Conservation (phyloP, 1,140 invertebrate genomes). For the Hyphantria cunea region DNA sequence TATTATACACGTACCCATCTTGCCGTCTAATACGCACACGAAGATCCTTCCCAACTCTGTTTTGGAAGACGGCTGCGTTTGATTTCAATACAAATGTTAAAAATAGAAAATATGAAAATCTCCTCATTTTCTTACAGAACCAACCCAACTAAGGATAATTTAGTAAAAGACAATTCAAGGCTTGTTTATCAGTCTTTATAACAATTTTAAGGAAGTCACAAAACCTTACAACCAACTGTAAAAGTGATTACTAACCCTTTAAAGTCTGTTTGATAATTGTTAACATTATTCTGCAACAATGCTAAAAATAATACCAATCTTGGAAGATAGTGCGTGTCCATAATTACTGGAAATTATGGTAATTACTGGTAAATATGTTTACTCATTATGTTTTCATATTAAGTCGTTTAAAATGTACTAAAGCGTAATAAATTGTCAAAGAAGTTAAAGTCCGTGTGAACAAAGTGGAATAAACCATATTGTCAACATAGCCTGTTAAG, state of each 20-base stretch:
- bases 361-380: too few relatives aligned
- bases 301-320: too few relatives aligned
- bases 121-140: conserved; percentile 37
- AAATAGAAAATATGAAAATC: conserved; percentile 29
- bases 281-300: too few relatives aligned
- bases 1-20: conserved; percentile 65
- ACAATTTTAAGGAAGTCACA: conserved; percentile 43
- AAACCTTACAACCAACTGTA: background rate
- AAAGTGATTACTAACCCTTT: conserved; percentile 11
- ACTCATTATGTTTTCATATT: too few relatives aligned
- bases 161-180: conserved; percentile 35
- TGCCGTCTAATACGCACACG: conserved; percentile 51
- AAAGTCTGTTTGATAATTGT: background rate
- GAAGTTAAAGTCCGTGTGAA: too few relatives aligned
- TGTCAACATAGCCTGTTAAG: too few relatives aligned
- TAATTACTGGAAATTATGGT: too few relatives aligned
- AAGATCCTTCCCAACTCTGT: background rate
- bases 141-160: conserved; percentile 2
- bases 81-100: conserved; percentile 25
- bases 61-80: conserved; percentile 9
- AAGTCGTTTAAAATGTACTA: too few relatives aligned
- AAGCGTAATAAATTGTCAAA: too few relatives aligned
- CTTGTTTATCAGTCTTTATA: conserved; percentile 48
- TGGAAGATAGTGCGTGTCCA: too few relatives aligned
- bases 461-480: too few relatives aligned